phyloP scores from a whole-genome alignment of 2,113 vertebrate genomes.

The Zapornia atra region DNA sequence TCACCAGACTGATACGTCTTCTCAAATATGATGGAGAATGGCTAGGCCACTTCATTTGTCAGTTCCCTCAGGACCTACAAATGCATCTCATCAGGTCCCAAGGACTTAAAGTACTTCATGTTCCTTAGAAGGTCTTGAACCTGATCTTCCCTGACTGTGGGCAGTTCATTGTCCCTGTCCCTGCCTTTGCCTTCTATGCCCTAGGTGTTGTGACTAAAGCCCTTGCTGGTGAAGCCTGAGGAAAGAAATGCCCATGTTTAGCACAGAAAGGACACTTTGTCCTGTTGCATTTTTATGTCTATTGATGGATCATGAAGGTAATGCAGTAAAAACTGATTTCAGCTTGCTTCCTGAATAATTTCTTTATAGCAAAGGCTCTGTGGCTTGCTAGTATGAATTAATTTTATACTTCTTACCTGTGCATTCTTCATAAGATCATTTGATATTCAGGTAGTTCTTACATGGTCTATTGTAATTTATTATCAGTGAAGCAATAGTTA shows the following conservation, averaged over 20 bases:
- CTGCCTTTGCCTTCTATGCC: too few species aligned
- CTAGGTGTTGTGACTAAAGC: too few species aligned
- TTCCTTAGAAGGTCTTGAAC: too few species aligned
- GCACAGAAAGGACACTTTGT: not conserved
- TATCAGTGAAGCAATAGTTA: slow-evolving; percentile 15
- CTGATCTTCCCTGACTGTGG: too few species aligned
- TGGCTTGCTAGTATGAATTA: not conserved
- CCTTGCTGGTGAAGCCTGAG: too few species aligned
- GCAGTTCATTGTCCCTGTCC: too few species aligned
- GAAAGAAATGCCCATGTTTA: not conserved
- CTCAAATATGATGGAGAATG: too few species aligned
- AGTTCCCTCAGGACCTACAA: too few species aligned
- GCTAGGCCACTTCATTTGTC: too few species aligned
- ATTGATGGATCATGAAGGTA: not conserved
- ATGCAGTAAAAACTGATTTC: not conserved
- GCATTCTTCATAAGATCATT: not conserved
- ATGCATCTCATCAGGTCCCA: too few species aligned
- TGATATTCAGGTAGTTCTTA: slow-evolving; percentile 7
- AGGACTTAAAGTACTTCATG: too few species aligned
- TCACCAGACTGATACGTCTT: too few species aligned
- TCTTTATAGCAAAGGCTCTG: not conserved
- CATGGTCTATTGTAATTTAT: not conserved
- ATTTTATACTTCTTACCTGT: not conserved
- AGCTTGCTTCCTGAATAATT: not conserved
- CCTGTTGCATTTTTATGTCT: not conserved